Percentiles rank a stretch among this genome's conserved stretches.
Conservation (phyloP, 1,140 invertebrate genomes). For the Phocides pigmalion region DNA sequence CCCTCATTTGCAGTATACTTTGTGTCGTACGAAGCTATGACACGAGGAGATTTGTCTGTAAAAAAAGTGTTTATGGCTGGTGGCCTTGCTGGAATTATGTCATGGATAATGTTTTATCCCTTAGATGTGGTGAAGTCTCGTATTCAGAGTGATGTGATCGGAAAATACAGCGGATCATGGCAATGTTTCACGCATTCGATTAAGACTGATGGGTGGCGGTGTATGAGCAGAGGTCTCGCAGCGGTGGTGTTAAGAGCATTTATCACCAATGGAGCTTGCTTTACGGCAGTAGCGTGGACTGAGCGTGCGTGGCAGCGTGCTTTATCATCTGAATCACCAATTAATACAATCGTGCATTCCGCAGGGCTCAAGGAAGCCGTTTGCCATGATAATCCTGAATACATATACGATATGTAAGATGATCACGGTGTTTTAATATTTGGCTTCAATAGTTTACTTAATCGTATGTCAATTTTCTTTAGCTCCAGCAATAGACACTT, state of each 20-base stretch:
- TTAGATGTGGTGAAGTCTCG: conserved; percentile 95
- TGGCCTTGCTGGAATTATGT: conserved; percentile 91
- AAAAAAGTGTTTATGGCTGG: conserved; percentile 89
- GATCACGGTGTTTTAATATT: neutral
- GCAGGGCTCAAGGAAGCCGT: conserved; percentile 69
- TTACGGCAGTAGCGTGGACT: conserved; percentile 92
- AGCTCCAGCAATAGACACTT: neutral
- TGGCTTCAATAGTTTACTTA: neutral
- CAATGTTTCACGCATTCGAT: conserved; percentile 90
- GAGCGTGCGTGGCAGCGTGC: conserved; percentile 63
- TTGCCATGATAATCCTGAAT: conserved; percentile 66
- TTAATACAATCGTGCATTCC: conserved; percentile 60
- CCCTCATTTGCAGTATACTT: conserved; percentile 86
- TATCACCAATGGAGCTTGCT: conserved; percentile 96
- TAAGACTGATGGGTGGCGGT: conserved; percentile 87
- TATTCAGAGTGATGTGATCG: conserved; percentile 90
- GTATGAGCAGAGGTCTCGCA: conserved; percentile 88
- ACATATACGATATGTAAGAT: conserved; percentile 49
- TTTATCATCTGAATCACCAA: conserved; percentile 47
- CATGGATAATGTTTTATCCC: conserved; percentile 94
- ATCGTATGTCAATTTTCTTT: neutral
- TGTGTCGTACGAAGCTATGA: conserved; percentile 89
- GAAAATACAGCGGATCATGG: conserved; percentile 86
- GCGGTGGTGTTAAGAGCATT: conserved; percentile 94
- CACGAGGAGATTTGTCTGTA: conserved; percentile 77